phyloP scores from a whole-genome alignment of 2,797 vertebrate species.

The Gambelia wislizenii region DNA sequence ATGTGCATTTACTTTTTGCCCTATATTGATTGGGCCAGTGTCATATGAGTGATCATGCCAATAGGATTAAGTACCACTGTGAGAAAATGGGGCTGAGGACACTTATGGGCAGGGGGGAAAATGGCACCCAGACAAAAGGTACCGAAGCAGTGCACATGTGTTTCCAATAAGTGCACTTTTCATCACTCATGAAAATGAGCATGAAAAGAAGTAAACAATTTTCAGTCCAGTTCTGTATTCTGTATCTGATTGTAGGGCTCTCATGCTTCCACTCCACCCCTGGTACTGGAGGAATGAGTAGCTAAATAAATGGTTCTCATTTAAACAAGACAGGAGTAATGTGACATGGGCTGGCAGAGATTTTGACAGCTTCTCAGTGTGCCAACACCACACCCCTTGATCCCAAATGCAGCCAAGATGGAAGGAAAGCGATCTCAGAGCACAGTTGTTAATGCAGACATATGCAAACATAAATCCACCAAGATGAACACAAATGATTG shows the following conservation, averaged over 20 bases:
- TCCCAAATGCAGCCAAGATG: background rate
- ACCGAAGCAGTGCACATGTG: background rate
- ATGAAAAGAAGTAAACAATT: background rate
- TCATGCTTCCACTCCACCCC: background rate
- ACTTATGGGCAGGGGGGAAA: background rate
- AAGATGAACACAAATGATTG: too few relatives aligned
- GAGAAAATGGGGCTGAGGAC: background rate
- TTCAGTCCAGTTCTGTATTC: conserved; percentile 2
- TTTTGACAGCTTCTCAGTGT: background rate
- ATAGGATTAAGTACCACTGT: background rate
- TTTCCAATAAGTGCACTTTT: background rate
- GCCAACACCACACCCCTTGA: background rate
- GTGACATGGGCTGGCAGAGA: background rate
- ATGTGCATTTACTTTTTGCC: too few relatives aligned
- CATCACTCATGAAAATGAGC: background rate
- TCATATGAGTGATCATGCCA: too few relatives aligned
- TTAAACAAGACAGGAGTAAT: background rate
- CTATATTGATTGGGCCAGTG: too few relatives aligned
- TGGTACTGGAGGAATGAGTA: background rate
- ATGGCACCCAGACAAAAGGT: background rate
- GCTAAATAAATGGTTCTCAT: background rate
- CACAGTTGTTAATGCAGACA: background rate
- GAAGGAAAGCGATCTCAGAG: background rate
- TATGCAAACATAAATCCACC: background rate
- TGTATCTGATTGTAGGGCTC: conserved; percentile 10